Conservation (phyloP, 2,888 invertebrate genomes). For the Elgonia sp. region DNA sequence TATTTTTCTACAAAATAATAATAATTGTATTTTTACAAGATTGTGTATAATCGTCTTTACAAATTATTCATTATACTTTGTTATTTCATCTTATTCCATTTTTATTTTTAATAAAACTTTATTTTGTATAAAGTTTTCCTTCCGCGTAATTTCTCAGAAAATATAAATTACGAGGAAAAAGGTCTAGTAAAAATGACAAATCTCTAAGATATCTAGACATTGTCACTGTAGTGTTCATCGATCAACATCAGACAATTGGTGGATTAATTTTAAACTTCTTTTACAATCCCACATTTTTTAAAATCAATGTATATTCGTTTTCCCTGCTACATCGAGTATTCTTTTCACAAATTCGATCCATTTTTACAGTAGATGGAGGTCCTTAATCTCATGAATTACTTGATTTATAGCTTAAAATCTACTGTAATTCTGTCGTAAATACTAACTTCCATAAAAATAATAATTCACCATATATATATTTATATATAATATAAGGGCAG, state of each 20-base stretch:
- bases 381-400: slow-evolving; percentile 21
- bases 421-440: slow-evolving; percentile 35
- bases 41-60: too few relatives aligned
- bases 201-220: neutral
- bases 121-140: neutral
- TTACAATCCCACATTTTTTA: neutral
- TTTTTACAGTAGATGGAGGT: slow-evolving; percentile 10
- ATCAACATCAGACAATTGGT: slow-evolving; percentile 27
- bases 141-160: slow-evolving; percentile 5
- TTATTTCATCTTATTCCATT: neutral
- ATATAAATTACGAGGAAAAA: neutral
- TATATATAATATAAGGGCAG: neutral
- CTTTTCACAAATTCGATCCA: neutral
- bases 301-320: neutral
- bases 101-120: neutral
- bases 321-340: neutral
- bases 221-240: neutral
- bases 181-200: slow-evolving; percentile 8
- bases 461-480: neutral
- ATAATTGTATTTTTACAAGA: too few relatives aligned
- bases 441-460: neutral
- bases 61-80: neutral
- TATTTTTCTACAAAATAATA: too few relatives aligned
- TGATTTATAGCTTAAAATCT: slow-evolving; percentile 4
- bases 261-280: slow-evolving; percentile 26